phyloP scores from a whole-genome alignment of 1,140 invertebrate species.

The Phortica variegata region DNA sequence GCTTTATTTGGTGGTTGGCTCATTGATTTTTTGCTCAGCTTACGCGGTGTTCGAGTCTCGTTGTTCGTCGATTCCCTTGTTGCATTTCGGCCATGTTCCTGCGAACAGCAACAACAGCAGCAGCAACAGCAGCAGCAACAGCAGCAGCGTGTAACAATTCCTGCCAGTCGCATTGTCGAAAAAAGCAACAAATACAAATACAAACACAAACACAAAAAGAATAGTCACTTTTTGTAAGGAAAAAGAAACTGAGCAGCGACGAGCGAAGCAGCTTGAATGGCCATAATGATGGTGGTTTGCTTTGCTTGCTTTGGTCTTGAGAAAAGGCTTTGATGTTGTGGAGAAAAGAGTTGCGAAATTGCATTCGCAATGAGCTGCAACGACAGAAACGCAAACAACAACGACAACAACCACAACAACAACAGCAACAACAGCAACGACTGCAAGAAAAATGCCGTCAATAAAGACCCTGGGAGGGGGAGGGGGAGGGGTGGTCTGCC shows the following conservation, averaged over 20 bases:
- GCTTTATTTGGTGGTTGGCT: conserved; percentile 47
- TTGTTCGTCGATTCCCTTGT: too few species aligned
- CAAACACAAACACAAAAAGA: neutral
- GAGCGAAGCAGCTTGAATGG: conserved; percentile 51
- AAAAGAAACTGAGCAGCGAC: conserved; percentile 19
- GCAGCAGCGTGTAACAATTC: conserved; percentile 38
- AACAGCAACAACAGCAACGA: conserved; percentile 49
- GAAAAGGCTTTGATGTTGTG: conserved; percentile 43
- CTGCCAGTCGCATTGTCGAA: conserved; percentile 46
- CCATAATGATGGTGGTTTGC: conserved; percentile 45
- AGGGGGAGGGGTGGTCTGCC: conserved; percentile 19
- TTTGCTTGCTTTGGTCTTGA: conserved; percentile 26
- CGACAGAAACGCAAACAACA: too few species aligned
- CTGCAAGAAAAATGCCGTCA: conserved; percentile 4
- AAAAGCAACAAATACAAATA: conserved; percentile 23
- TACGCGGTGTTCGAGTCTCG: too few species aligned
- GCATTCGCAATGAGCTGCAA: conserved; percentile 48
- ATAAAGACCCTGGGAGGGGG: neutral
- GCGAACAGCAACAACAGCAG: conserved; percentile 13
- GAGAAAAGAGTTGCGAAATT: too few species aligned
- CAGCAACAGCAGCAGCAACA: conserved; percentile 20
- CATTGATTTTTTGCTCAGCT: too few species aligned
- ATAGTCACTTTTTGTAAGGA: neutral
- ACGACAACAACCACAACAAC: conserved; percentile 21
- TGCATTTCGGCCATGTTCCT: too few species aligned